Evolutionary conservation across 2,797 vertebrate species (phyloP).

Genomic region (Vultur gryphus): DNA sequence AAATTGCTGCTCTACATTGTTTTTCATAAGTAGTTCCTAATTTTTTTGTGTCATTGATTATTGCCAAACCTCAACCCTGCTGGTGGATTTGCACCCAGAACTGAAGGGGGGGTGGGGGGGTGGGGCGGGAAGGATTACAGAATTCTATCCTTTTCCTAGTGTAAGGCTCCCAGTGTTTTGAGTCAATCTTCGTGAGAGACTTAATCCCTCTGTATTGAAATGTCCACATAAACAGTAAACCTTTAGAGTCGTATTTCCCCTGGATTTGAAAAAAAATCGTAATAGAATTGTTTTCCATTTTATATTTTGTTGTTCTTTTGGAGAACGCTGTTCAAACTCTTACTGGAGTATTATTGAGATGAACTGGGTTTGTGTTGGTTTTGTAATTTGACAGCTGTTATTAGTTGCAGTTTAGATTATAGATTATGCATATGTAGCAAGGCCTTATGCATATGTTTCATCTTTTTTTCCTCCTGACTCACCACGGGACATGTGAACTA

Average conservation of each 20-base stretch:
- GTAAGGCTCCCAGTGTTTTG: not conserved
- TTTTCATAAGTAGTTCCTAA: not conserved
- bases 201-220: not conserved
- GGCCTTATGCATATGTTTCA: not conserved
- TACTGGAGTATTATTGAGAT: not conserved
- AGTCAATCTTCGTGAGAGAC: not conserved
- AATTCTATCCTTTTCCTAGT: not conserved
- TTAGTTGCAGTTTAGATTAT: not conserved
- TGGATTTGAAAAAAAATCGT: not conserved
- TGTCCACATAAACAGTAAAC: not conserved
- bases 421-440: not conserved
- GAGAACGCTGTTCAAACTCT: not conserved
- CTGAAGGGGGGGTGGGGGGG: not conserved
- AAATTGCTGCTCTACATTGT: not conserved
- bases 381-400: not conserved
- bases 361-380: not conserved
- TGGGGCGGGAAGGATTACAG: not conserved
- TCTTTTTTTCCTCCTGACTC: not conserved
- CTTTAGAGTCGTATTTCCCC: not conserved
- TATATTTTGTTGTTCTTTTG: conserved; percentile 17
- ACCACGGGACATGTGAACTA: not conserved
- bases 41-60: not conserved
- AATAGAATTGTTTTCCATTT: not conserved
- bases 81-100: not conserved
- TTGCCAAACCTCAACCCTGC: not conserved